phyloP scores from a whole-genome alignment of 1,140 invertebrate species.

The Drosophila serrata region DNA sequence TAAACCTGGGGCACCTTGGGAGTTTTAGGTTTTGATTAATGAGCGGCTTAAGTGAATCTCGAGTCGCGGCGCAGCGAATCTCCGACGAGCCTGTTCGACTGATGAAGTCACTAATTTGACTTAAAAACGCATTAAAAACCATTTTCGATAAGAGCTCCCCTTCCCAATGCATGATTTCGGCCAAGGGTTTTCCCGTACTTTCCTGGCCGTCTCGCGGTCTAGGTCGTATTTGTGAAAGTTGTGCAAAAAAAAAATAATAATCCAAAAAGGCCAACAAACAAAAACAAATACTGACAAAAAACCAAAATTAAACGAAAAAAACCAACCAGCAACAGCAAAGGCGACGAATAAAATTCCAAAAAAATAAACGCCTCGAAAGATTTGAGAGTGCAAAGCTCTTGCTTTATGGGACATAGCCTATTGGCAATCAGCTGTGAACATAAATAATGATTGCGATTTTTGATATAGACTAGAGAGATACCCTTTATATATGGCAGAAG shows the following conservation, averaged over 20 bases:
- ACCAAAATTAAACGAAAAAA: constrained; percentile 32
- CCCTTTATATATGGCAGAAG: neutral
- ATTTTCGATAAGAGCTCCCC: constrained; percentile 76
- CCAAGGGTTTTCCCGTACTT: constrained; percentile 77
- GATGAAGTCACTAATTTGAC: constrained; percentile 83
- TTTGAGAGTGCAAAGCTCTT: constrained; percentile 45
- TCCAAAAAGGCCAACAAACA: constrained; percentile 28
- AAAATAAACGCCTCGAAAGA: constrained; percentile 45
- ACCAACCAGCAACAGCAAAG: constrained; percentile 14
- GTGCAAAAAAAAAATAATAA: constrained; percentile 52
- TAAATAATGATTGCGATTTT: constrained; percentile 20
- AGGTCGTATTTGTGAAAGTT: constrained; percentile 72
- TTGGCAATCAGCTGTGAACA: constrained; percentile 50
- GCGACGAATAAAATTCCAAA: constrained; percentile 41
- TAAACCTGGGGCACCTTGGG: constrained; percentile 54
- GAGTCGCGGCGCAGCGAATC: constrained; percentile 25
- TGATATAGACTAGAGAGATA: neutral
- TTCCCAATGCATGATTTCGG: constrained; percentile 27
- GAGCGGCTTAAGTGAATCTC: constrained; percentile 80
- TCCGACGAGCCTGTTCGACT: constrained; percentile 55
- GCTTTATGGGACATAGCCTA: constrained; percentile 48
- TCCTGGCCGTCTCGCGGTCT: constrained; percentile 46
- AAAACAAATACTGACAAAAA: constrained; percentile 20
- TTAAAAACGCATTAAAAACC: constrained; percentile 83
- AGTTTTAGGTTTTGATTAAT: constrained; percentile 70